These are phyloP conservation scores for Zygothrica quintamaculata DNA, from an alignment of 2,888 invertebrate species.

Conservation along the genomic window DNA sequence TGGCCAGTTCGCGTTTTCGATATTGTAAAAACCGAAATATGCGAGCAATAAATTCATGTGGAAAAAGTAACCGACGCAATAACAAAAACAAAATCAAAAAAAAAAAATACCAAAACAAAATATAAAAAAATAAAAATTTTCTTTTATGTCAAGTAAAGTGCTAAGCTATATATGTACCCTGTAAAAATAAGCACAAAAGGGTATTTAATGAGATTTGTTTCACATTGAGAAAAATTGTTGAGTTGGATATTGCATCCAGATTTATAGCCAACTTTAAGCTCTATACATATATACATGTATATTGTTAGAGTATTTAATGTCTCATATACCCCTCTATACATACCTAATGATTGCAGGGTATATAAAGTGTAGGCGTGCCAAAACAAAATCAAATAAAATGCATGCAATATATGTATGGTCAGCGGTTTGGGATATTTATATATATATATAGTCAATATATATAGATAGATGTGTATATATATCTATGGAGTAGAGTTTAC, in stretches of 20 bases:
- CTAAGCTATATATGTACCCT: not conserved
- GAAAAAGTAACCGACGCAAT: constrained; percentile 57
- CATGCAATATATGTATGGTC: constrained; percentile 31
- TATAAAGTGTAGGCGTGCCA: constrained; percentile 52
- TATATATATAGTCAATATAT: not conserved
- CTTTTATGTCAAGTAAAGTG: not conserved
- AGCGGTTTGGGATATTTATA: not conserved
- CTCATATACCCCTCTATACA: no score
- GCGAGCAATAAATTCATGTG: constrained; percentile 69
- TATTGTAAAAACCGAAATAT: constrained; percentile 64
- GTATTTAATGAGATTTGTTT: no score
- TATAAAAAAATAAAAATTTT: constrained; percentile 26
- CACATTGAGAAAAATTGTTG: no score
- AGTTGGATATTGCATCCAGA: no score
- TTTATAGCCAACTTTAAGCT: no score
- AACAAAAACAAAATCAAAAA: constrained; percentile 34
- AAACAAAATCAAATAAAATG: constrained; percentile 62
- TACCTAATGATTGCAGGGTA: not conserved
- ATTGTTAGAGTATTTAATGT: no score
- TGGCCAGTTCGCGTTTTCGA: constrained; percentile 32
- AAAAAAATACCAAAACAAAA: constrained; percentile 3
- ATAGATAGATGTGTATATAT: not conserved
- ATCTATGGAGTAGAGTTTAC: not conserved
- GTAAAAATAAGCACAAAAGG: not conserved
- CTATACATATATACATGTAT: no score